Evolutionary conservation across 2,113 vertebrate species (phyloP), one percentile per base, ranked within the genome.

Genomic region (Progne subis): DNA sequence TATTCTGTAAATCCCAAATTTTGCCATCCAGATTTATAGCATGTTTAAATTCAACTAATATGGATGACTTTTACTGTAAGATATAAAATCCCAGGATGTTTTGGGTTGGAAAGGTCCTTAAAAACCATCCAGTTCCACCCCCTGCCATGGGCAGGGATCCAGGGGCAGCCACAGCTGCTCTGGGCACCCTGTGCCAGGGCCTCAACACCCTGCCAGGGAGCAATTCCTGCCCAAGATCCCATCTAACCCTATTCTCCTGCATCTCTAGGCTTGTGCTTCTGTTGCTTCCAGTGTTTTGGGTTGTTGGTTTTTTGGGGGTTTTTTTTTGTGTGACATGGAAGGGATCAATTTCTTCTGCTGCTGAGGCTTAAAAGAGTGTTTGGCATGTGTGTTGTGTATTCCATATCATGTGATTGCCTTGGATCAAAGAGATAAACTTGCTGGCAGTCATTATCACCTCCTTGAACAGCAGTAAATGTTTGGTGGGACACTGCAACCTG

Each of bases 121-220:
- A 55, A 76, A 2, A 0, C 0, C 12, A 32, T 1, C 32, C 10
- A 7, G 1, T 24, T 0, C 14, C 9, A 37, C 4, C 14, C 11
- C 9, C 9, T 32, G 50, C 37, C 25, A 41, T 25, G 60, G 28
- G 53, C 78, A 82, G 86, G 53, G 86, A 76, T 89, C 43, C 76
- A 88, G 69, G 69, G 69, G 28, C 68, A 82, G 60, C 77, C 86
- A 2, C 77, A 81, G 60, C 67, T 64, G 16, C 46, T 74, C 86
- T 81, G 76, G 34, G 34, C 4, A 72, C 1, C 8, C 68, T 19
- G 14, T 8, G 12, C 59, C 60, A 81, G 68, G 3, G 4, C 37
- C 18, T 88, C 0, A 1, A 18, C 39, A 15, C 9, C 37, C 32
- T 69, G 3, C 1, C 61, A 68, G 9, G 7, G 9, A 47, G 1